Conservation (phyloP, 2,888 invertebrate species). For the Nyleta sp. region DNA sequence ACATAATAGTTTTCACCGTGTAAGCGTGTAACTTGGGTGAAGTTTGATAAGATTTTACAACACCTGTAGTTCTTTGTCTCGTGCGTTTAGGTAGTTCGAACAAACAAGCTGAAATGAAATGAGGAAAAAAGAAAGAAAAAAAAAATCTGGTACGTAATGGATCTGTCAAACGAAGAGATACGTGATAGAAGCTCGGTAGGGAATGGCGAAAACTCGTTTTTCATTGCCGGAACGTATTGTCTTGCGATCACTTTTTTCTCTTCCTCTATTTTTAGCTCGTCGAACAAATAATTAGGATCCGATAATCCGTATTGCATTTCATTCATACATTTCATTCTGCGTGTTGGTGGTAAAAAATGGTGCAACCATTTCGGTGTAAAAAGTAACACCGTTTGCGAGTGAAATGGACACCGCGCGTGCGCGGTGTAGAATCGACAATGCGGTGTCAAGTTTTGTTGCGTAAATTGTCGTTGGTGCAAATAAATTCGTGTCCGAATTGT, state of each 20-base stretch:
- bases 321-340: too few species aligned
- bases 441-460: too few species aligned
- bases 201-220: slow-evolving; percentile 23
- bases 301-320: not conserved
- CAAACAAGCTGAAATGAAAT: slow-evolving; percentile 1
- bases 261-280: not conserved
- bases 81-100: slow-evolving; percentile 4
- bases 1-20: too few species aligned
- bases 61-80: not conserved
- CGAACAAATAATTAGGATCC: not conserved
- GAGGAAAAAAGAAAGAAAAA: not conserved
- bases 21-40: too few species aligned
- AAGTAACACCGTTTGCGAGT: too few species aligned
- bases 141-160: slow-evolving; percentile 14
- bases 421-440: too few species aligned
- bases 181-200: slow-evolving; percentile 15
- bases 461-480: too few species aligned
- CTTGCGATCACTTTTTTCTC: not conserved
- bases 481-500: too few species aligned
- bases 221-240: slow-evolving; percentile 11
- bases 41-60: slow-evolving; percentile 11
- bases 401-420: too few species aligned
- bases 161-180: slow-evolving; percentile 26
- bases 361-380: too few species aligned
- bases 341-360: too few species aligned